phyloP scores from a whole-genome alignment of 2,113 vertebrate genomes.

The Chascanopsetta lugubris region DNA sequence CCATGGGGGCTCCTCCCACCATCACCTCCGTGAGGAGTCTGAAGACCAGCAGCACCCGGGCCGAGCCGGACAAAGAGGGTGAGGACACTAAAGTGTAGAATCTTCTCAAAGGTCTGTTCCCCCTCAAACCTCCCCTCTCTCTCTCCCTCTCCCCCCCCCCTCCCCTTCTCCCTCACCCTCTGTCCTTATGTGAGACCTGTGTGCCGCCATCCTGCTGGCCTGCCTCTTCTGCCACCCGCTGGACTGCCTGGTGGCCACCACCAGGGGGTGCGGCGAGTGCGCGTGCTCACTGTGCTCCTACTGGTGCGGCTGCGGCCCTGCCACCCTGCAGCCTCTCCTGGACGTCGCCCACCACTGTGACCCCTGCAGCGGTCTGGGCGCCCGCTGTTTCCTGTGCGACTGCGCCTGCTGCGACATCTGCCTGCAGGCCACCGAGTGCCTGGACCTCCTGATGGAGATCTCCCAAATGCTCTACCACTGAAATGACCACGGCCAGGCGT shows the following conservation, averaged over 20 bases:
- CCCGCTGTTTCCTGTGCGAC: conserved; percentile 52
- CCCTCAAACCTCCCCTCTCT: background rate
- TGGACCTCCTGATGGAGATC: conserved; percentile 82
- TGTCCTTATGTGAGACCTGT: conserved; percentile 64
- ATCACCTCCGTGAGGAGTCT: conserved; percentile 43
- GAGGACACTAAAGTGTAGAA: conserved; percentile 17
- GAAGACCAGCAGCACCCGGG: conserved; percentile 41
- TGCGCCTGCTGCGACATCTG: conserved; percentile 71
- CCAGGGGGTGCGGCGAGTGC: conserved; percentile 59
- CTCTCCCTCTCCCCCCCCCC: background rate
- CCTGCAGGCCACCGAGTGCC: conserved; percentile 75
- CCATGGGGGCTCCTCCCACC: conserved; percentile 1
- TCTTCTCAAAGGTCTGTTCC: background rate
- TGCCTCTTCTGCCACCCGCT: conserved; percentile 81
- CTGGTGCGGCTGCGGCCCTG: conserved; percentile 59
- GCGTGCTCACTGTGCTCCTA: conserved; percentile 63
- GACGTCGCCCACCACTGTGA: conserved; percentile 55
- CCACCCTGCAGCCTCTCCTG: conserved; percentile 64
- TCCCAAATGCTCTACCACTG: conserved; percentile 81
- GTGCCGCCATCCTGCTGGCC: conserved; percentile 75
- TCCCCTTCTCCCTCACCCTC: background rate
- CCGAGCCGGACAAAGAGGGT: conserved; percentile 65
- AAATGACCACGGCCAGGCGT: conserved; percentile 8
- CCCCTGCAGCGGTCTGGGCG: conserved; percentile 35
- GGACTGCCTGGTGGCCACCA: conserved; percentile 72